phyloP scores from a whole-genome alignment of 2,797 vertebrate genomes.

The Ficedula albicollis region DNA sequence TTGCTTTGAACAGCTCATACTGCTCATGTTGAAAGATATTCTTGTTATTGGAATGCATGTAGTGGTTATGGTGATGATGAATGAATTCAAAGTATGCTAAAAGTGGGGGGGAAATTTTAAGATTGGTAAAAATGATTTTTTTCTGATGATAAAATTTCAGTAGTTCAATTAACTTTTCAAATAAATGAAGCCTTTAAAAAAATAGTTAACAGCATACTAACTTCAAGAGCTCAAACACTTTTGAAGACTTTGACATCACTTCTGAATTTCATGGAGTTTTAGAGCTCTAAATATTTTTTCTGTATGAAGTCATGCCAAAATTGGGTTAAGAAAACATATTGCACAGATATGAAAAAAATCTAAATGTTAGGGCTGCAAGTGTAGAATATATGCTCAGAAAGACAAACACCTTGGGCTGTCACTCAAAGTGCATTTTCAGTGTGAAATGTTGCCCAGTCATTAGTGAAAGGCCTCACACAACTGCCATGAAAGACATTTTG shows the following conservation, averaged over 20 bases:
- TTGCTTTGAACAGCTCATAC: neutral
- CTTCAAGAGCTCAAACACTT: neutral
- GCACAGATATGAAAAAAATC: neutral
- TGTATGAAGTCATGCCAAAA: neutral
- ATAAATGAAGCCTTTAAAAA: neutral
- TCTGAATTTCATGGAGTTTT: neutral
- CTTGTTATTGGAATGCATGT: neutral
- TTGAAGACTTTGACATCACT: neutral
- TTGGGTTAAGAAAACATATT: neutral
- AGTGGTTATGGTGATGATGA: neutral
- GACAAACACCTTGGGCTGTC: neutral
- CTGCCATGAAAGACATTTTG: neutral
- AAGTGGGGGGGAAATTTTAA: fast-evolving
- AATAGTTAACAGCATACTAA: neutral
- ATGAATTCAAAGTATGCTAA: neutral
- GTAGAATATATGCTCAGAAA: neutral
- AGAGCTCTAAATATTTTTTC: neutral
- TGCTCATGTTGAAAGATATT: neutral
- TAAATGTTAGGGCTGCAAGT: neutral
- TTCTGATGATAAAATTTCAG: neutral
- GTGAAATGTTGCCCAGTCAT: neutral
- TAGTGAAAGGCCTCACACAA: neutral
- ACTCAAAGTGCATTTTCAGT: neutral
- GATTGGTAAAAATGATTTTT: neutral
- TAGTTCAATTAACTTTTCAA: neutral